phyloP scores from a whole-genome alignment of 2,113 vertebrate species.

The Willisornis vidua region DNA sequence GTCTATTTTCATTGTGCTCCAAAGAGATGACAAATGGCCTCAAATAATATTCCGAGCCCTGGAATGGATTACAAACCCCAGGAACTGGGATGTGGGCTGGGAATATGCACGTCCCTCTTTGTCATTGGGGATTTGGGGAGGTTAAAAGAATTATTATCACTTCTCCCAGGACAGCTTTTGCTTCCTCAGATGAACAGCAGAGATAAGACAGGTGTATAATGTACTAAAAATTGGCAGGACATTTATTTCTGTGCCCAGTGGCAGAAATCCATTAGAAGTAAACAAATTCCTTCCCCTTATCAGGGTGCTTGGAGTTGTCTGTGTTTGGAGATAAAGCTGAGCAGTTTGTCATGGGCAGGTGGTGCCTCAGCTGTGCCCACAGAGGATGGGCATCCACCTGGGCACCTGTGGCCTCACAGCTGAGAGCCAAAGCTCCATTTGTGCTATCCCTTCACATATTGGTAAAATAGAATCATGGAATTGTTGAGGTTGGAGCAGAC shows the following conservation, averaged over 20 bases:
- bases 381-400: not conserved
- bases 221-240: not conserved
- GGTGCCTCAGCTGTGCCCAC: not conserved
- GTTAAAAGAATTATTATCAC: not conserved
- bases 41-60: not conserved
- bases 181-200: not conserved
- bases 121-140: not conserved
- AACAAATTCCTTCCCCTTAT: constrained; percentile 41
- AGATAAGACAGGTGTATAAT: not conserved
- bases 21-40: not conserved
- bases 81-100: not conserved
- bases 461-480: accelerated
- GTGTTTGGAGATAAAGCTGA: constrained; percentile 10
- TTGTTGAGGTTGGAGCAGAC: not conserved
- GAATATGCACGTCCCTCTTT: not conserved
- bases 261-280: constrained; percentile 31
- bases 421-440: accelerated
- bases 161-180: not conserved
- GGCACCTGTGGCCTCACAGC: accelerated
- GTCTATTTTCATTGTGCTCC: not conserved
- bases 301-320: constrained; percentile 2
- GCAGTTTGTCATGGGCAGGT: accelerated
- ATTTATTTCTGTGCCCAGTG: constrained; percentile 21
- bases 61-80: not conserved
- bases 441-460: accelerated